Conservation (phyloP, 2,113 vertebrate genomes). For the Lates calcarifer region DNA sequence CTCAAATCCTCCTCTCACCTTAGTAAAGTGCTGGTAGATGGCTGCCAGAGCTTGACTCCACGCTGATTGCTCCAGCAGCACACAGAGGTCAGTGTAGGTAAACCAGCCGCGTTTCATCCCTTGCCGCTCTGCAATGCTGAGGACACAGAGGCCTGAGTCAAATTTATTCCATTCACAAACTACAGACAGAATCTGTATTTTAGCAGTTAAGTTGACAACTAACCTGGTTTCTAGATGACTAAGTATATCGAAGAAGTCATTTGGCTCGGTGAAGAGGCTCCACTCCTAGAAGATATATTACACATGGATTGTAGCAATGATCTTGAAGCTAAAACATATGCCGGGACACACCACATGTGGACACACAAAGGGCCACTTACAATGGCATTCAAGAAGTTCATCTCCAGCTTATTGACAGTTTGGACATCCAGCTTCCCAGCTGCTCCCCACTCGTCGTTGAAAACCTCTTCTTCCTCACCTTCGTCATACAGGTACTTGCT, state of each 20-base stretch:
- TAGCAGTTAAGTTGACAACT: constrained; percentile 50
- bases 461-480: constrained; percentile 98
- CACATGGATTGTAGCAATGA: background rate
- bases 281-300: constrained; percentile 86
- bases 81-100: constrained; percentile 96
- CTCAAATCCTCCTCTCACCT: constrained; percentile 82
- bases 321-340: background rate
- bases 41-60: constrained; percentile 91
- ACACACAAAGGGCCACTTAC: constrained; percentile 79
- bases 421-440: constrained; percentile 95
- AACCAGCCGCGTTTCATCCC: constrained; percentile 96
- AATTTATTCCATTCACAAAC: background rate
- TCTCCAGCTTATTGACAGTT: constrained; percentile 95
- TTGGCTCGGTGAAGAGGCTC: constrained; percentile 92
- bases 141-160: background rate
- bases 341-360: background rate
- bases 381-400: constrained; percentile 95
- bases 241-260: constrained; percentile 92
- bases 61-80: constrained; percentile 91
- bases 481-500: constrained; percentile 99
- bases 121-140: constrained; percentile 93
- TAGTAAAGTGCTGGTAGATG: constrained; percentile 91
- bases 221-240: constrained; percentile 93
- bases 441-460: constrained; percentile 97
- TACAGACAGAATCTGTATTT: background rate